Base-by-base conservation (phyloP, 2,113 vertebrate genomes). In the Accipiter cooperii region DNA sequence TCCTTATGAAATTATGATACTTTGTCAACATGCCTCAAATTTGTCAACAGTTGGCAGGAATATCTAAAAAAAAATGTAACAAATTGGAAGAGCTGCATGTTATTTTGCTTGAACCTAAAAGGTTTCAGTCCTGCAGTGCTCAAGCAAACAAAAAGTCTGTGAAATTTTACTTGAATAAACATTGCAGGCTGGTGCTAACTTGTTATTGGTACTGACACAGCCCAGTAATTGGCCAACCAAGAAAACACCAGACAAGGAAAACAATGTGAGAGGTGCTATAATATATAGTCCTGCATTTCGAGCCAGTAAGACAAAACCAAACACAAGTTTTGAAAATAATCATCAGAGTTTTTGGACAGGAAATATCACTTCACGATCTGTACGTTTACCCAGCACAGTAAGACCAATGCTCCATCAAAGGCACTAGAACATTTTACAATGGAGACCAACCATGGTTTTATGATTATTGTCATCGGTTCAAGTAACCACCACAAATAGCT, bases 151-250 rank as follows among this genome's bases (percentile, higher is more conserved):
- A 85, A 83, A 93, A 78, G 84, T 51, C 78, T 89, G 94, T 85
- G 93, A 97, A 94, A 95, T 96, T 96, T 92, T 87, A 76, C 84
- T 94, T 96, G 84, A 93, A 68, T 66, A 95, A 97, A 97, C 82
- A 93, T 49, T 86, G 38, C 70, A 93, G 93, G 51, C 94, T 93
- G 91, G 89, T 95, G 80, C 74, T 94, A 85, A 94, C 90, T 97
- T 91, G 87, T 87, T 95, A 89, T 65, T 89, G 87, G 81, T 96
- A 77, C 86, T 91, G 84, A 91, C 82, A 52, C 57, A 93, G 84
- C 70, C 38, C 81, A 96, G 84, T 60, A 91, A 91, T 58, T 83
- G 92, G 81, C 91, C 81, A 93, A 80, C 34, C 44, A 80, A 91
- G 77, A 94, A 82, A 94, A 89, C 61, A 74, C 5, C 17, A 96